Evolutionary conservation across 2,888 invertebrate genomes (phyloP).

Genomic region (Trypoxylon attenuatum): DNA sequence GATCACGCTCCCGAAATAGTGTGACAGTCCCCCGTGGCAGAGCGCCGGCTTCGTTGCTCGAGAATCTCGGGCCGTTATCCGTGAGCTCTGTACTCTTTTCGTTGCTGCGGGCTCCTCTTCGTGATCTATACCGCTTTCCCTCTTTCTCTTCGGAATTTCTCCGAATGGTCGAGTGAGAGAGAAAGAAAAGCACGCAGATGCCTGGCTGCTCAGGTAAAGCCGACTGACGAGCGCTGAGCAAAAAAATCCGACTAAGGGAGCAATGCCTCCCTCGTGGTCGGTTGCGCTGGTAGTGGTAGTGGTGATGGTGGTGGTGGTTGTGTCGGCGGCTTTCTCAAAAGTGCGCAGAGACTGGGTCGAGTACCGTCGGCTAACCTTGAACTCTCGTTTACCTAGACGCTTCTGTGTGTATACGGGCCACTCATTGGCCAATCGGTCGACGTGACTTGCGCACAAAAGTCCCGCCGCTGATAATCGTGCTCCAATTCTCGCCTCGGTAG

Average conservation of each 20-base stretch:
- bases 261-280: too few relatives aligned
- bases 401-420: constrained; percentile 12
- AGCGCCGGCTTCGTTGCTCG: constrained; percentile 9
- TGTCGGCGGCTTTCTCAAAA: constrained; percentile 20
- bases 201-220: too few relatives aligned
- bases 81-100: too few relatives aligned
- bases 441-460: constrained; percentile 15
- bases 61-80: not conserved
- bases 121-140: too few relatives aligned
- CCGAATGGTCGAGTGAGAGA: too few relatives aligned
- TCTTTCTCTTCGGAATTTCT: too few relatives aligned
- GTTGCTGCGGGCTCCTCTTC: too few relatives aligned
- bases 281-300: too few relatives aligned
- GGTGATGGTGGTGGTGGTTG: too few relatives aligned
- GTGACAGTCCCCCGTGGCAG: constrained; percentile 43
- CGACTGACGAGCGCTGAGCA: too few relatives aligned
- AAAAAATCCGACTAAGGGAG: too few relatives aligned
- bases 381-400: constrained; percentile 49
- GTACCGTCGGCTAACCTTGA: constrained; percentile 50
- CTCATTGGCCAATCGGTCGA: constrained; percentile 28
- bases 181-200: too few relatives aligned
- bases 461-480: not conserved
- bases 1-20: constrained; percentile 60
- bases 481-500: constrained; percentile 3
- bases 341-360: constrained; percentile 27